A percentile compares a stretch with the other conserved stretches of the same genome.
These are phyloP conservation scores for Tokudaia muenninki DNA, from an alignment of 2,797 vertebrate genomes.

Conservation along the genomic window DNA sequence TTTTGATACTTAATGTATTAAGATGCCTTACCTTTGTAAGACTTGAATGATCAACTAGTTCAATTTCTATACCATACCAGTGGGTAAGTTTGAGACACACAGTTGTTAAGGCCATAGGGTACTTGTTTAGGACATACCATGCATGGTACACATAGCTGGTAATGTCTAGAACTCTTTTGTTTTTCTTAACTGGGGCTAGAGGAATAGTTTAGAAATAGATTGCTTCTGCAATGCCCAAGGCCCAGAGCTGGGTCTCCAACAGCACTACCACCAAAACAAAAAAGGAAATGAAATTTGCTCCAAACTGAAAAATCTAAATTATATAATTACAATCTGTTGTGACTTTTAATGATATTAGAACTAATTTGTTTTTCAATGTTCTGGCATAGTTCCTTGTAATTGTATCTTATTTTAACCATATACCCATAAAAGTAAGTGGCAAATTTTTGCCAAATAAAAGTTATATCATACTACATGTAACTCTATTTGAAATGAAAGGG, in stretches of 20 bases:
- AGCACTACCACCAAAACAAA: background rate
- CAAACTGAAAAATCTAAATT: constrained; percentile 47
- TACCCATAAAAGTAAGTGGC: background rate
- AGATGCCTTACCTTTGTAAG: constrained; percentile 22
- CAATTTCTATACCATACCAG: background rate
- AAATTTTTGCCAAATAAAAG: constrained; percentile 2
- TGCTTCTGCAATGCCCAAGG: background rate
- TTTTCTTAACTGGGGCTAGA: background rate
- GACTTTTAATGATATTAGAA: constrained; percentile 38
- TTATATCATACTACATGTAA: background rate
- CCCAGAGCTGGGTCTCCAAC: background rate
- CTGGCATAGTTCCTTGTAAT: background rate
- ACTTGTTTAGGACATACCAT: background rate
- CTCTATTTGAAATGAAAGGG: background rate
- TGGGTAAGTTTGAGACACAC: background rate
- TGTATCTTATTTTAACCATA: constrained; percentile 58
- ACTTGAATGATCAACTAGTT: background rate
- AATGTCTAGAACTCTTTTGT: background rate
- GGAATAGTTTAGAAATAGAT: background rate
- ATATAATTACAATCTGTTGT: constrained; percentile 12
- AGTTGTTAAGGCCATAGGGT: background rate
- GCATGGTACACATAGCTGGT: background rate
- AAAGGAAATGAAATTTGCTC: background rate
- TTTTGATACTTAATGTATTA: constrained; percentile 44
- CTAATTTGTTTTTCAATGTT: constrained; percentile 3